Evolutionary conservation across 2,113 vertebrate genomes (phyloP), one percentile per base, ranked within the genome.

Genomic region (Corythaixoides concolor): DNA sequence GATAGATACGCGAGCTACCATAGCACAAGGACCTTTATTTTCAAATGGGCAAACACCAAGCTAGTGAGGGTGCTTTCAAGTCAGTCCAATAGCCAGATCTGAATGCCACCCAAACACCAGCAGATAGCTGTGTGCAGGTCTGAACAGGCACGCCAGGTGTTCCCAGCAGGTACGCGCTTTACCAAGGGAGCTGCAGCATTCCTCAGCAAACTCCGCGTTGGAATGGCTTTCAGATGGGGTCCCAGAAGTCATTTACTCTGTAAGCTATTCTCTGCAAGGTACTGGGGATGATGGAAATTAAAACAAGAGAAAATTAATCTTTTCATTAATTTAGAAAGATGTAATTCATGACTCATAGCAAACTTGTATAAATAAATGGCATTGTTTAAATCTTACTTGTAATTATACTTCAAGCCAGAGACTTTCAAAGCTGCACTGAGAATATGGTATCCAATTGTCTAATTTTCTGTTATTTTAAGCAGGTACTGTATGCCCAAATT

Each of bases 401-500:
- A 96, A 94, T 93, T 85, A 86, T 7, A 87, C 69, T 96, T 89
- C 78, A 68, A 95, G 91, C 12, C 66, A 50, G 87, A 82, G 77
- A 87, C 81, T 95, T 95, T 76, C 53, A 95, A 92, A 95, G 88
- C 86, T 87, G 73, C 76, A 11, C 49, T 56, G 47, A 92, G 72
- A 92, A 87, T 55, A 88, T 16, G 32, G 75, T 90, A 94, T 89
- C 73, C 88, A 78, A 84, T 73, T 82, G 88, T 52, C 69, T 96
- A 90, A 96, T 93, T 95, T 95, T 95, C 86, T 93, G 92, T 96
- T 94, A 93, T 93, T 97, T 95, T 96, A 96, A 97, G 86, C 77
- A 96, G 96, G 83, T 93, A 93, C 77, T 91, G 33, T 26, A 63
- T 69, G 92, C 89, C 66, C 88, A 91, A 94, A 93, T 90, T 88